phyloP scores from a whole-genome alignment of 2,888 invertebrate genomes.

The Hirtodrosophila confusa region DNA sequence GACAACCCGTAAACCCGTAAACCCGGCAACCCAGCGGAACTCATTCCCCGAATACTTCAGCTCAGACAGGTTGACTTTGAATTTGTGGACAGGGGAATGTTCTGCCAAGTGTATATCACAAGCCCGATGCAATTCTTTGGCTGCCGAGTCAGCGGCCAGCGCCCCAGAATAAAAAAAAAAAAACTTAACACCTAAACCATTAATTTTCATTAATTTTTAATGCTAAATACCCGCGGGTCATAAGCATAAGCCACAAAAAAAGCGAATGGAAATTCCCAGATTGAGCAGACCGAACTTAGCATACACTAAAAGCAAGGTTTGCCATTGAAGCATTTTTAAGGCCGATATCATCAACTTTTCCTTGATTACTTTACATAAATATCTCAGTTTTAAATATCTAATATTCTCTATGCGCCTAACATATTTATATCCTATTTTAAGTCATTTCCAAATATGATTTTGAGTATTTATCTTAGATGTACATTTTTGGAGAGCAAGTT shows the following conservation, averaged over 20 bases:
- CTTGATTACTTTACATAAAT: no score
- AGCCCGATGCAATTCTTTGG: constrained; percentile 16
- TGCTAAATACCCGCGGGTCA: constrained; percentile 38
- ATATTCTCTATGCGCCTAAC: no score
- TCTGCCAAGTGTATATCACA: neutral
- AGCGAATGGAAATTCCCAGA: neutral
- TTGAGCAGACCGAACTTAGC: neutral
- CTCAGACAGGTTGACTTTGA: constrained; percentile 2
- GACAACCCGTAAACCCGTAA: no score
- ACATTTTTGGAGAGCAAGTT: no score
- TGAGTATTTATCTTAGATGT: no score
- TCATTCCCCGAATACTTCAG: constrained; percentile 44
- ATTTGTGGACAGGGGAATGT: neutral
- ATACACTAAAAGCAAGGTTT: constrained; percentile 3
- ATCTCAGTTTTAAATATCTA: no score
- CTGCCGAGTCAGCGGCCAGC: neutral
- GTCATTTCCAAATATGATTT: no score
- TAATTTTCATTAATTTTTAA: constrained; percentile 51
- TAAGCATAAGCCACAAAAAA: constrained; percentile 4
- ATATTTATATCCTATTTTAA: no score
- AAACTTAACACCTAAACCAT: constrained; percentile 50
- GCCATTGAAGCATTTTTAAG: no score
- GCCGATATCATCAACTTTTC: no score
- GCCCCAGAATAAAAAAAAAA: constrained; percentile 25
- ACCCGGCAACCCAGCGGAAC: constrained; percentile 1